Evolutionary conservation across 1,140 invertebrate species (phyloP).

Genomic region (Panulirus ornatus): DNA sequence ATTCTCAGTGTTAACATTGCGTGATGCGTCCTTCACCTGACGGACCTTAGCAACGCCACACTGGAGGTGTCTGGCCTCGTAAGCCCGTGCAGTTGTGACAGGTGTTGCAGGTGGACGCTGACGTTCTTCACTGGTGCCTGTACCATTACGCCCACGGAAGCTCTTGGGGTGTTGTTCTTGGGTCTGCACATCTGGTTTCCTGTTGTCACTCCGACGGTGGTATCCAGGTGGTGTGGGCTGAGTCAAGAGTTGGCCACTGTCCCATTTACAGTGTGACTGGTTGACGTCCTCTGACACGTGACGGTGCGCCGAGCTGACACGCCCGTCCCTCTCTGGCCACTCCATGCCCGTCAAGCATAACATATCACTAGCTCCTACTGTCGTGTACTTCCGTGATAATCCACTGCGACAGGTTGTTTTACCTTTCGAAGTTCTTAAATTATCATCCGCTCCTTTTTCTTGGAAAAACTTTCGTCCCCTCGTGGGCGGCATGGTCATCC

Average conservation of each 20-base stretch:
- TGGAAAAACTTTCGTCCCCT: too few relatives aligned
- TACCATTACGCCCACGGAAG: too few relatives aligned
- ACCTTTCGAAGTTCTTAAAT: not conserved
- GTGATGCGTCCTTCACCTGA: too few relatives aligned
- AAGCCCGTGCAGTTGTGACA: too few relatives aligned
- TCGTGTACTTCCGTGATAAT: constrained; percentile 44
- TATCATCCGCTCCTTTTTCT: too few relatives aligned
- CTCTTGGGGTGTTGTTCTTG: too few relatives aligned
- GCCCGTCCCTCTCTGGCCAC: not conserved
- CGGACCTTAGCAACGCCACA: too few relatives aligned
- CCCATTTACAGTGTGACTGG: too few relatives aligned
- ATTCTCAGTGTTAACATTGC: not conserved
- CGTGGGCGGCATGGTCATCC: not conserved
- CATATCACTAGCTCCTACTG: not conserved
- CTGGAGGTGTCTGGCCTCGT: too few relatives aligned
- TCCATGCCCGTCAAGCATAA: not conserved
- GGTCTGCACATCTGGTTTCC: too few relatives aligned
- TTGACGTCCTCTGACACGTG: not conserved
- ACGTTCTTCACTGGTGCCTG: too few relatives aligned
- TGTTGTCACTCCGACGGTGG: not conserved
- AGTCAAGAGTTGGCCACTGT: not conserved
- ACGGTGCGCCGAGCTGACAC: not conserved
- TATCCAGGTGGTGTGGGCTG: not conserved
- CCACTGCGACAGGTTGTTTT: not conserved
- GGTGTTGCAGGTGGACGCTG: too few relatives aligned